Evolutionary conservation across 2,888 invertebrate genomes (phyloP).

Genomic region (Deroplatys truncata): DNA sequence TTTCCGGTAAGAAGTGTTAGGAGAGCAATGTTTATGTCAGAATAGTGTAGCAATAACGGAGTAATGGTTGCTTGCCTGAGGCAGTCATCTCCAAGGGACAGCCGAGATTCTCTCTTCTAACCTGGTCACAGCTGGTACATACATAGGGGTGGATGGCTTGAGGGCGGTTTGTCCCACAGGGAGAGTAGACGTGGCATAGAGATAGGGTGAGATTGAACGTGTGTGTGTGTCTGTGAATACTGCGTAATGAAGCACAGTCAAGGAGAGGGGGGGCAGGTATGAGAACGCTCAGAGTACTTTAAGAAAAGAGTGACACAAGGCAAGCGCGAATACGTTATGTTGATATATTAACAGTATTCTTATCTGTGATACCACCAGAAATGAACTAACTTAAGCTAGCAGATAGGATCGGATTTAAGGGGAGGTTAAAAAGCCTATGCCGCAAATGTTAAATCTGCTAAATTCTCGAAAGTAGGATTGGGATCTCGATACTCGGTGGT

Average conservation of each 20-base stretch:
- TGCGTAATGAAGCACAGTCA: conserved; percentile 17
- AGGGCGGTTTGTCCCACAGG: conserved; percentile 15
- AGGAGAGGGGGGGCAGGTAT: neutral
- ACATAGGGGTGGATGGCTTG: conserved; percentile 1
- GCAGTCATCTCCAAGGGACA: neutral
- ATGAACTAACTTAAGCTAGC: too few relatives aligned
- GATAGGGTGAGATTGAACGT: conserved; percentile 2
- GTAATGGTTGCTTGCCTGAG: neutral
- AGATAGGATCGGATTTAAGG: too few relatives aligned
- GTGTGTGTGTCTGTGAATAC: conserved; percentile 16
- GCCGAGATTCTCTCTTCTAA: neutral
- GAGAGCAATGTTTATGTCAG: neutral
- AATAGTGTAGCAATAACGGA: conserved; percentile 7
- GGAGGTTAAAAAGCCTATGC: too few relatives aligned
- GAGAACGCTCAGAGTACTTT: neutral
- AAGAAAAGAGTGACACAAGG: neutral
- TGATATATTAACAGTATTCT: too few relatives aligned
- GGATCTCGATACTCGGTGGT: too few relatives aligned
- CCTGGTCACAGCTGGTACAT: conserved; percentile 13
- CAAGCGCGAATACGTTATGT: neutral
- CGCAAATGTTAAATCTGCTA: too few relatives aligned
- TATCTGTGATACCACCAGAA: too few relatives aligned
- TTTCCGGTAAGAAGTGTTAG: neutral
- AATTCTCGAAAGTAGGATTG: too few relatives aligned
- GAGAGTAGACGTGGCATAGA: conserved; percentile 4